These are phyloP conservation scores for Salarias fasciatus DNA, from an alignment of 2,797 vertebrate species.

Conservation along the genomic window DNA sequence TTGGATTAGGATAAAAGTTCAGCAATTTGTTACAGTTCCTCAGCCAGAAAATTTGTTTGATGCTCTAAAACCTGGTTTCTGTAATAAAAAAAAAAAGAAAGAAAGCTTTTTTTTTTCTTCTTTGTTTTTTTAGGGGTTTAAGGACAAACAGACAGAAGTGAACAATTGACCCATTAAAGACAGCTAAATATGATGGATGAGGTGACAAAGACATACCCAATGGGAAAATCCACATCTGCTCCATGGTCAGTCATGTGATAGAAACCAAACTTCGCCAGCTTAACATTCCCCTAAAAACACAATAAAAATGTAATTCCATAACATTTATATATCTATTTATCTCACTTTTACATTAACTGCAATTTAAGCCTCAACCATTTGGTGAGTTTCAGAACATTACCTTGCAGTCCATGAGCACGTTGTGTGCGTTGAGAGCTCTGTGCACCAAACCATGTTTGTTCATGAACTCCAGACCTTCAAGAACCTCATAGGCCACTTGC, in stretches of 20 bases:
- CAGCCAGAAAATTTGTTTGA: conserved; percentile 63
- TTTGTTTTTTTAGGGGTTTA: conserved; percentile 36
- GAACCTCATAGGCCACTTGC: conserved; percentile 90
- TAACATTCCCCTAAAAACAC: conserved; percentile 88
- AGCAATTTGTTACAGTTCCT: conserved; percentile 54
- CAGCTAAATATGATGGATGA: conserved; percentile 53
- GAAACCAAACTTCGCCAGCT: conserved; percentile 96
- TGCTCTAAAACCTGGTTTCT: conserved; percentile 63
- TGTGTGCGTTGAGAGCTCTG: conserved; percentile 89
- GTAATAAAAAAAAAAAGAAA: conserved; percentile 47
- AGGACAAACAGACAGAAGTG: conserved; percentile 56
- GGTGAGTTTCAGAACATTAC: conserved; percentile 67
- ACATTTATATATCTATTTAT: not conserved
- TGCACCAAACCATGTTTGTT: conserved; percentile 94
- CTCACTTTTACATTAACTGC: not conserved
- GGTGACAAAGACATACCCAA: conserved; percentile 85
- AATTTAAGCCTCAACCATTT: not conserved
- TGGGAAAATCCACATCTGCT: conserved; percentile 97
- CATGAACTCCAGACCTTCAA: conserved; percentile 94
- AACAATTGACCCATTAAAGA: conserved; percentile 41
- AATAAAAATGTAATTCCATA: conserved; percentile 16
- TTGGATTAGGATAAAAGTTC: conserved; percentile 65
- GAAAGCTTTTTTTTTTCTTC: conserved; percentile 33
- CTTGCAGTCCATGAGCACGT: conserved; percentile 93
- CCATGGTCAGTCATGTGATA: conserved; percentile 98